phyloP scores from a whole-genome alignment of 2,888 invertebrate genomes.

The Caenorhabditis wallacei region DNA sequence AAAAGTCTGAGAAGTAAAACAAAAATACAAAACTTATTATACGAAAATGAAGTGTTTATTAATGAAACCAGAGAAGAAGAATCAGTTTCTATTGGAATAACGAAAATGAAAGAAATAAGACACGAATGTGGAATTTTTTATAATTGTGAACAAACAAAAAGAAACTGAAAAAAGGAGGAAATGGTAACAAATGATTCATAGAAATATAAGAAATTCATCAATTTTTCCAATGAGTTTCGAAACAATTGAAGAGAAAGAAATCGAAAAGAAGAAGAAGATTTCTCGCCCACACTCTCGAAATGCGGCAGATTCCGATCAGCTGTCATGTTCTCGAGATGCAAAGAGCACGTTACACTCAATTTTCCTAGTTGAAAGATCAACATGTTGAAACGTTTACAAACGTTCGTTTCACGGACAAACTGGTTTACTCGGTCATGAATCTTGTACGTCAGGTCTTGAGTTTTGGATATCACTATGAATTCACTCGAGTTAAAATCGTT shows the following conservation, averaged over 20 bases:
- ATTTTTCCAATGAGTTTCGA: slow-evolving; percentile 20
- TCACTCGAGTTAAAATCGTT: no score
- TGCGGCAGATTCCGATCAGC: slow-evolving; percentile 44
- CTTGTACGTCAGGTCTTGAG: no score
- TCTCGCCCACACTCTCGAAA: slow-evolving; percentile 37
- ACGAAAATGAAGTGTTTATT: no score
- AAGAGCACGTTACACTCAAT: slow-evolving; percentile 40
- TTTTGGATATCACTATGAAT: no score
- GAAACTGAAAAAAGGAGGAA: slow-evolving; percentile 6
- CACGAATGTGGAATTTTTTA: slow-evolving; percentile 13
- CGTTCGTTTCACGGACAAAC: not conserved
- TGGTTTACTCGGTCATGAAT: not conserved
- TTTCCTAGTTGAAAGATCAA: slow-evolving; percentile 18
- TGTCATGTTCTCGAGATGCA: slow-evolving; percentile 36
- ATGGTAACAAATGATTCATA: slow-evolving; percentile 41
- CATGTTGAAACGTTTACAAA: not conserved
- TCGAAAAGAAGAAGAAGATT: slow-evolving; percentile 3
- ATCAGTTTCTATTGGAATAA: not conserved
- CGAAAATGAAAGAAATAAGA: not conserved
- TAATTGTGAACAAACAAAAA: slow-evolving; percentile 62
- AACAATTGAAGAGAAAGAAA: slow-evolving; percentile 19
- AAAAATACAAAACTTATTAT: no score
- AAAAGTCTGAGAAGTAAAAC: no score
- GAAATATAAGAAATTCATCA: slow-evolving; percentile 6
- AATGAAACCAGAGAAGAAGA: no score